phyloP scores from a whole-genome alignment of 92 coral and sea anemone genomes.

The Heliopora coerulea region DNA sequence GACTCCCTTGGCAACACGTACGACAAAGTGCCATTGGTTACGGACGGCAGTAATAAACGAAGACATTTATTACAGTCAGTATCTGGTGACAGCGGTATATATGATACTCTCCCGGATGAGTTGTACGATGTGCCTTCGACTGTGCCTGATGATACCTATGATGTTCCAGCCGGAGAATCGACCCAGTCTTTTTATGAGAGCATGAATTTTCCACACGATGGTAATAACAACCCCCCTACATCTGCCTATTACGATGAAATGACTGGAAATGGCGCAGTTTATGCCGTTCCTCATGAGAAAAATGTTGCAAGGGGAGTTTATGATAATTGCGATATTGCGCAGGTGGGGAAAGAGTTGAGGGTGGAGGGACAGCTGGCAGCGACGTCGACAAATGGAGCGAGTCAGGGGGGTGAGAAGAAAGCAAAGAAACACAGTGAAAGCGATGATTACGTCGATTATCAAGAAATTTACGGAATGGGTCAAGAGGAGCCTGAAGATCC shows the following conservation, averaged over 20 bases:
- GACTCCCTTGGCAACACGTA: background rate
- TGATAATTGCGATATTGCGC: constrained; percentile 29
- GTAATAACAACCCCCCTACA: constrained; percentile 40
- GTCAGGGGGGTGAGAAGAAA: constrained; percentile 57
- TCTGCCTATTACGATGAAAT: background rate
- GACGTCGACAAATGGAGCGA: constrained; percentile 24
- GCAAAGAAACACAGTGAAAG: constrained; percentile 70
- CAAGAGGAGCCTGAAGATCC: constrained; percentile 34
- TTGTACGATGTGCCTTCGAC: constrained; percentile 29
- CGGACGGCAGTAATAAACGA: constrained; percentile 3
- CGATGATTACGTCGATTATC: constrained; percentile 97
- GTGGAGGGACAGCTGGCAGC: constrained; percentile 18
- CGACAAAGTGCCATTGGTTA: constrained; percentile 16
- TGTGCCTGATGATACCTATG: constrained; percentile 24
- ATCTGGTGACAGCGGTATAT: constrained; percentile 51
- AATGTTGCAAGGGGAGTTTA: constrained; percentile 12
- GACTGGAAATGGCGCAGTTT: background rate
- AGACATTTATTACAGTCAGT: background rate
- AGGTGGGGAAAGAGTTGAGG: background rate
- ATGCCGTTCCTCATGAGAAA: constrained; percentile 10
- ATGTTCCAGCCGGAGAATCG: constrained; percentile 16
- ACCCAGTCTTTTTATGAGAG: background rate
- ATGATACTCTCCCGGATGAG: constrained; percentile 52
- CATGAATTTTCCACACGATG: constrained; percentile 3
- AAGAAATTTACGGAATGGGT: constrained; percentile 90